These are phyloP conservation scores for Hydra vulgaris DNA, from an alignment of 30 jellyfish, hydroid and myxozoan species.

Conservation along the genomic window DNA sequence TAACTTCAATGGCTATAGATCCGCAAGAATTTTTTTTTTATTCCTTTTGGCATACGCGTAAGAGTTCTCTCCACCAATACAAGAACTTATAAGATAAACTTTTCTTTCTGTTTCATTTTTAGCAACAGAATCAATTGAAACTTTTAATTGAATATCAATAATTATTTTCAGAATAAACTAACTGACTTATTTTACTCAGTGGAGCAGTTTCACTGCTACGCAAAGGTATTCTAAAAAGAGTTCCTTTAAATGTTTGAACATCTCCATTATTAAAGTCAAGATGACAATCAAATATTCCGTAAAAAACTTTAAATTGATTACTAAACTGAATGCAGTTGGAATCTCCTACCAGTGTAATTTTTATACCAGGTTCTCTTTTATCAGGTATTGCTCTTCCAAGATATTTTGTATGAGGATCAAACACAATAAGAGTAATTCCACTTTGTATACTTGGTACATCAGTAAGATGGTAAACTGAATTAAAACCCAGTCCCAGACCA, in stretches of 20 bases:
- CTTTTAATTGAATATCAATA: conserved; percentile 2
- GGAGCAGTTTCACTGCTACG: conserved; percentile 37
- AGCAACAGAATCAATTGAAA: background rate
- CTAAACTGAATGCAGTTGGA: conserved; percentile 13
- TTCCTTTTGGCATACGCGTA: background rate
- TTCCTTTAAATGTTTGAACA: conserved; percentile 30
- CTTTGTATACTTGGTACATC: conserved; percentile 69
- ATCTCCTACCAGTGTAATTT: conserved; percentile 29
- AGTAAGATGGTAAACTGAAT: conserved; percentile 64
- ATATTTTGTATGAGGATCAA: conserved; percentile 62
- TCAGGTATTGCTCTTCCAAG: conserved; percentile 51
- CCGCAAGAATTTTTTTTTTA: conserved; percentile 25
- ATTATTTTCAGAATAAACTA: conserved; percentile 29
- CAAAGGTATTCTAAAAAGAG: conserved; percentile 64
- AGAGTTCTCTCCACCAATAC: conserved; percentile 18
- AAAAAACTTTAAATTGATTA: conserved; percentile 41
- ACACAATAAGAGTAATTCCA: conserved; percentile 40
- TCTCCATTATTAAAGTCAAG: conserved; percentile 22
- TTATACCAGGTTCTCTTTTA: conserved; percentile 54
- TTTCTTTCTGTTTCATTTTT: background rate
- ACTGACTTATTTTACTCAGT: conserved; percentile 35
- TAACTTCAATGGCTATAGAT: conserved; percentile 14
- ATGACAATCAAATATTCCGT: conserved; percentile 46
- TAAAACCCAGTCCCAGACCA: conserved; percentile 86
- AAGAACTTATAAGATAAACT: conserved; percentile 17